Evolutionary conservation across 2,888 invertebrate species (phyloP).

Genomic region (Luperina testacea): DNA sequence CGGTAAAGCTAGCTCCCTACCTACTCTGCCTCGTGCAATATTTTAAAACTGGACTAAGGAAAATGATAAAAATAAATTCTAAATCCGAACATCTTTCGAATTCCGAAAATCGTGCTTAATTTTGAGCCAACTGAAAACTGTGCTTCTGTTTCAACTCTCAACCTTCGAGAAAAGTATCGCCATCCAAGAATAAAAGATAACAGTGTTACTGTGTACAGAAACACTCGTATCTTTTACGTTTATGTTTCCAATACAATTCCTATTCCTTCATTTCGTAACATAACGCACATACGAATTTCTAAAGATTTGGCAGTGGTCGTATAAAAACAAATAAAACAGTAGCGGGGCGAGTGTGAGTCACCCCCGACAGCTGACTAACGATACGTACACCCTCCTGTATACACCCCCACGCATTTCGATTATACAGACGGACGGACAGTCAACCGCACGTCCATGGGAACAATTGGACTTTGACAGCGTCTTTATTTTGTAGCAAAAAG

Average conservation of each 20-base stretch:
- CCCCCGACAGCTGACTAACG: conserved; percentile 68
- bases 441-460: neutral
- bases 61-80: conserved; percentile 3
- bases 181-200: conserved; percentile 30
- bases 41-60: conserved; percentile 1
- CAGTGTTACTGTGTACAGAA: conserved; percentile 10
- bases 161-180: conserved; percentile 29
- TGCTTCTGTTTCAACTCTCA: neutral
- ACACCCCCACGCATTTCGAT: conserved; percentile 60
- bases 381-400: conserved; percentile 55
- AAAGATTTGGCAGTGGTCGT: conserved; percentile 63
- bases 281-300: conserved; percentile 56
- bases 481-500: neutral
- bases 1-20: neutral
- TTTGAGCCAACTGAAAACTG: conserved; percentile 1
- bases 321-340: conserved; percentile 69
- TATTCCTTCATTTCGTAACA: conserved; percentile 52
- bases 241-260: conserved; percentile 48
- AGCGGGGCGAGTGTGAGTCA: conserved; percentile 64
- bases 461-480: neutral
- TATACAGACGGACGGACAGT: conserved; percentile 40
- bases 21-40: neutral
- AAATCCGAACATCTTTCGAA: neutral
- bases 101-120: neutral
- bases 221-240: conserved; percentile 41